These are phyloP conservation scores for Heliconius aoede DNA, from an alignment of 2,888 invertebrate genomes.

Conservation along the genomic window DNA sequence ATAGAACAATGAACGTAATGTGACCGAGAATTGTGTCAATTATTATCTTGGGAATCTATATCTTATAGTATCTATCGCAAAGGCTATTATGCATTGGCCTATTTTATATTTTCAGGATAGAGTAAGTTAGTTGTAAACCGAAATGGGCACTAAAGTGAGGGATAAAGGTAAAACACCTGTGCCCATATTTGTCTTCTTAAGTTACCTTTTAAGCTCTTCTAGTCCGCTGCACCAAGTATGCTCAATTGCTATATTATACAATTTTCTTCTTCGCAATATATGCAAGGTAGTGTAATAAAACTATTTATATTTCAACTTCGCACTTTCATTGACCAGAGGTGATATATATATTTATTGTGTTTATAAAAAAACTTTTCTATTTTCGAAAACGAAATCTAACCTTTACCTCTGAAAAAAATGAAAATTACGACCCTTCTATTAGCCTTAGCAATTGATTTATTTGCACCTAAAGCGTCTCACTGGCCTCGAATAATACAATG, in stretches of 20 bases:
- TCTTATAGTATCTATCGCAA: background rate
- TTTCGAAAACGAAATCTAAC: background rate
- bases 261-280: too few species aligned
- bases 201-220: conserved; percentile 15
- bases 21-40: conserved; percentile 7
- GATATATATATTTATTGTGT: too few species aligned
- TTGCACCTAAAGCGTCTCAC: background rate
- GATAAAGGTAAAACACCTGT: conserved; percentile 38
- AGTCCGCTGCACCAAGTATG: background rate
- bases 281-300: too few species aligned
- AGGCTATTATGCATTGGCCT: conserved; percentile 14
- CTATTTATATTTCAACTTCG: too few species aligned
- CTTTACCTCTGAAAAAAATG: background rate
- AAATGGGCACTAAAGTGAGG: conserved; percentile 40
- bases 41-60: background rate
- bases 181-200: conserved; percentile 26
- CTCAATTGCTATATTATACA: background rate
- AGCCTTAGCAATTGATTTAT: background rate
- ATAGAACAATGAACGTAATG: conserved; percentile 33
- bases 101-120: conserved; percentile 15
- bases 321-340: too few species aligned
- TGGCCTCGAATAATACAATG: background rate
- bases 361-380: background rate
- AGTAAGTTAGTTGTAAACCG: conserved; percentile 29
- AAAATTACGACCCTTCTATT: background rate